Base-by-base conservation (phyloP, 2,113 vertebrate species). In the Solea senegalensis region DNA sequence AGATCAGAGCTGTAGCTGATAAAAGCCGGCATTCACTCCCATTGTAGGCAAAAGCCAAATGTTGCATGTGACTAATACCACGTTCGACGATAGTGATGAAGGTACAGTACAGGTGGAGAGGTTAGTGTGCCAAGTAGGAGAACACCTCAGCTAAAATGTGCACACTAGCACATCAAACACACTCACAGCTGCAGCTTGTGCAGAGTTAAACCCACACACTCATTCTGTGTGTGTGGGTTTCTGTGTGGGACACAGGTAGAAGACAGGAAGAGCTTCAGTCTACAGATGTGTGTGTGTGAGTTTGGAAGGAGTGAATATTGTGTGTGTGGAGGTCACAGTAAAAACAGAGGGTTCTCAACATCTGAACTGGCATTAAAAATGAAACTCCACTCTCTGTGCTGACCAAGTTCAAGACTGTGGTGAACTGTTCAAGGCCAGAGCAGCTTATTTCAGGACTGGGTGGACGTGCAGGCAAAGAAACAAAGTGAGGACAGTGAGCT, bases 401-500 rank as follows among this genome's bases (percentile, higher is more conserved):
- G 34, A 55, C 57, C 50, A 16, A 63, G 51, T 62, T 63, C 39
- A 55, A 51, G 56, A 16, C 10, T 60, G 26, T 61, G 75, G 62
- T 54, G 5, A 65, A 58, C 40, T 63, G 44, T 40, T 71, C 54
- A 59, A 65, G 41, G 53, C 54, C 28, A 54, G 9, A 56, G 5
- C 12, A 8, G 16, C 15, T 43, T 65, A 65, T 71, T 71, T 65
- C 27, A 60, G 39, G 16, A 60, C 49, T 26, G 48, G 60, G 26
- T 52, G 21, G 60, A 65, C 46, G n/a, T 59, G 48, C 46, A 45
- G 60, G 46, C 65, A 76, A 26, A 64, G 48, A 65, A 46, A 59
- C 53, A 53, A 77, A 71, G 66, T 65, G 58, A 65, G 54, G 60
- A 39, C 46, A 62, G 41, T 40, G 53, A 61, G 45, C 34, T 10